Base-by-base conservation (phyloP, 2,888 invertebrate genomes). In the Podotricha telesiphe region DNA sequence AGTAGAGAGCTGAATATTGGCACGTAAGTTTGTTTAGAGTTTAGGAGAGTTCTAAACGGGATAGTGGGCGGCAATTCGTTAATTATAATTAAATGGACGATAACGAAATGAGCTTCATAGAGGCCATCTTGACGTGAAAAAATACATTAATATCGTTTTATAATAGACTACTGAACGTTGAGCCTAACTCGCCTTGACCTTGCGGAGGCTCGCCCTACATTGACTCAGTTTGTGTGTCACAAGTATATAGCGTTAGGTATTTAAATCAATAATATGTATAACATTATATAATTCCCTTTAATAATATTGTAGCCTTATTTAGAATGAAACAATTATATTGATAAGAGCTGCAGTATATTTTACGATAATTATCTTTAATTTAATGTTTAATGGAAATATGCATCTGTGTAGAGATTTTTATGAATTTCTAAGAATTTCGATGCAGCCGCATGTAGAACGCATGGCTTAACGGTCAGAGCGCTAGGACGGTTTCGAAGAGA, bases 151-250 rank as follows among this genome's bases (percentile, higher is more conserved):
- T 8, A 37, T 7, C 8, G 8, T 37, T 37, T 37, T 37, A 37
- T 37, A 37, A 8, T 37, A 4, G 10, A 8, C 37, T 37, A 47
- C 10, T 58, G 58, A 19, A 47, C 58, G 28, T 28, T n/a, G 11
- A 20, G 28, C 51, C 51, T 51, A 45, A 19, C 37, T 17, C 56
- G 45, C 68, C 64, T 65, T 65, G 68, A 68, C 68, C 68, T 68
- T 68, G 68, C 42, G 13, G 47, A 53, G 62, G 45, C 68, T 65
- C 64, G 58, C 68, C 68, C 58, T 68, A 65, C 65, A 65, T 68
- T 19, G 51, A 51, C 20, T 42, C 56, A 42, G 42, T 58, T 40
- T 45, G 28, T 66, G 66, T 61, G 51, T 40, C 61, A 62, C 67
- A 61, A 40, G 45, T 37, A 62, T 47, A 34, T 37, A 47, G 58